These are phyloP conservation scores for Gymnoscopelus microlampas DNA, from an alignment of 2,797 vertebrate species.

Conservation along the genomic window DNA sequence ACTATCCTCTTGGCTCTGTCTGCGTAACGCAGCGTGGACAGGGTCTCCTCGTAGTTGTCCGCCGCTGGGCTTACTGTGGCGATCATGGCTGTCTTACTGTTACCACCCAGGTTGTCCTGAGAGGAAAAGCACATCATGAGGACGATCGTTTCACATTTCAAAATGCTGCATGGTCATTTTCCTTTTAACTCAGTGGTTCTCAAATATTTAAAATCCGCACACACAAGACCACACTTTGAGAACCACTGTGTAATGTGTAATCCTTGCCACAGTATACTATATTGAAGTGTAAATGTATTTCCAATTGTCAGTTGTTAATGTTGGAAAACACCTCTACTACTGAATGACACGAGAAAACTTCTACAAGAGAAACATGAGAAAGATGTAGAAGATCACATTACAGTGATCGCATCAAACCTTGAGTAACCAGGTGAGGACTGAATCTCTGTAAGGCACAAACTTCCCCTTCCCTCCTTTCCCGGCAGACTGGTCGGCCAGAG, in stretches of 20 bases:
- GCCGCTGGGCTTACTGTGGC: slow-evolving; percentile 97
- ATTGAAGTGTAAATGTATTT: too few species aligned
- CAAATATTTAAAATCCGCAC: too few species aligned
- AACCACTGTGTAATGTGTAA: too few species aligned
- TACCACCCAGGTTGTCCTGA: slow-evolving; percentile 97
- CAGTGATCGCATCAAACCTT: slow-evolving; percentile 91
- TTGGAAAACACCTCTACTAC: not conserved
- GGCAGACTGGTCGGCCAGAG: slow-evolving; percentile 95
- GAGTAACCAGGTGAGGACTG: slow-evolving; percentile 97
- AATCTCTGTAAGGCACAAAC: slow-evolving; percentile 99
- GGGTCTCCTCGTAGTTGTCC: slow-evolving; percentile 98
- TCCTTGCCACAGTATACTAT: too few species aligned
- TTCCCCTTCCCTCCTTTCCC: slow-evolving; percentile 94
- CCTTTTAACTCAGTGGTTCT: too few species aligned
- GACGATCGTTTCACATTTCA: not conserved
- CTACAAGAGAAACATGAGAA: not conserved
- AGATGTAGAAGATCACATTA: not conserved
- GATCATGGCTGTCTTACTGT: slow-evolving; percentile 99
- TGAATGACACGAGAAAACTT: too few species aligned
- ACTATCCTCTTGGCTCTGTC: slow-evolving; percentile 97
- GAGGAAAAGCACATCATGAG: not conserved
- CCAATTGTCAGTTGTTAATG: too few species aligned
- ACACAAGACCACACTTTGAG: too few species aligned
- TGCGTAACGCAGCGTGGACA: slow-evolving; percentile 94
- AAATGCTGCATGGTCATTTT: not conserved